phyloP scores from a whole-genome alignment of 2,113 vertebrate genomes.

The Andinoacara biseriatus region DNA sequence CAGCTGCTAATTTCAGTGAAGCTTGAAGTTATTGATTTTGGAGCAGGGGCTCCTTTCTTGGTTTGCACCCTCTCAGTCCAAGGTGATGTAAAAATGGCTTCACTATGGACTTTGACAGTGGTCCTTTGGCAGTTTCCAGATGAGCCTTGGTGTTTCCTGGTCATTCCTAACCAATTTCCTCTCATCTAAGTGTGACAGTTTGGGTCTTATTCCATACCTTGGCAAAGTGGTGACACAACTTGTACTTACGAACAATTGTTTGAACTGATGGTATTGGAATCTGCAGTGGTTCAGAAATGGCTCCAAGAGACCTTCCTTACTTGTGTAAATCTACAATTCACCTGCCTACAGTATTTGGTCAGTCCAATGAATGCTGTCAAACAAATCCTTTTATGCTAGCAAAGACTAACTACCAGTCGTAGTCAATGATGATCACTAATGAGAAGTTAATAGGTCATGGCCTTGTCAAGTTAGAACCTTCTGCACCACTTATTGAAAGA shows the following conservation, averaged over 20 bases:
- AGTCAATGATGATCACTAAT: not conserved
- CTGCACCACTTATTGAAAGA: not conserved
- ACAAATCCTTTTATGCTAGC: not conserved
- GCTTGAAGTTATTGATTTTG: not conserved
- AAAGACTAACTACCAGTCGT: not conserved
- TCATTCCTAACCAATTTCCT: no score
- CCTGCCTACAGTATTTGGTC: not conserved
- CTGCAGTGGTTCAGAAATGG: no score
- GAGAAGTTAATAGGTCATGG: not conserved
- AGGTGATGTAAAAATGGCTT: no score
- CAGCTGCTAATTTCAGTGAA: not conserved
- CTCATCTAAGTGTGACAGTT: no score
- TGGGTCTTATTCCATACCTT: no score
- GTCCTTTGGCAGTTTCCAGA: no score
- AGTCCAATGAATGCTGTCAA: not conserved
- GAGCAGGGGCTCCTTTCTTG: not conserved
- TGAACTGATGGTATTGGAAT: not conserved
- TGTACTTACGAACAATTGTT: not conserved
- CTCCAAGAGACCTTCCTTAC: no score
- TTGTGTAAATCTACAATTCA: not conserved
- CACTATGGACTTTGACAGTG: no score
- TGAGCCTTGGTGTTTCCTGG: no score
- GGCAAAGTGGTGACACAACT: no score
- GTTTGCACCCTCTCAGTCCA: no score
- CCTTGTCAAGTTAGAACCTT: not conserved